Evolutionary conservation across 2,113 vertebrate species (phyloP).

Genomic region (Lucifuga dentata): DNA sequence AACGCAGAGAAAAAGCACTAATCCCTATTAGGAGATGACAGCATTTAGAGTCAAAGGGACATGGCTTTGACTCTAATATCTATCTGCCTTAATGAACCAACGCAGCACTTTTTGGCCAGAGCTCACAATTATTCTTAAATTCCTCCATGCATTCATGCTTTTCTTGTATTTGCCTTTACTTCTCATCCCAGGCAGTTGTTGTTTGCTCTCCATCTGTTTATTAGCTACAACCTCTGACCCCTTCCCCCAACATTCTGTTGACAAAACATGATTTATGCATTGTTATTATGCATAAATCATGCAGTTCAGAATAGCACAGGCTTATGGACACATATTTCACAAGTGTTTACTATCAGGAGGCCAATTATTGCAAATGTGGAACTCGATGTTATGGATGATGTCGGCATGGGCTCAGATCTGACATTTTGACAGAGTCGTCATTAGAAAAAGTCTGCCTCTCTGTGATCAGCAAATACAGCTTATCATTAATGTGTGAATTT

Average conservation of each 20-base stretch:
- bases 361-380: slow-evolving; percentile 41
- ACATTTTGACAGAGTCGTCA: slow-evolving; percentile 19
- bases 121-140: slow-evolving; percentile 44
- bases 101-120: slow-evolving; percentile 22
- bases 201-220: slow-evolving; percentile 25
- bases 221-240: slow-evolving; percentile 50
- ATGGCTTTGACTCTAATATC: slow-evolving; percentile 12
- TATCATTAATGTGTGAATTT: not conserved
- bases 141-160: not conserved
- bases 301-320: not conserved
- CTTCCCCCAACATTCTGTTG: not conserved
- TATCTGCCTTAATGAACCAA: slow-evolving; percentile 46
- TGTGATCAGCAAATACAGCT: slow-evolving; percentile 11
- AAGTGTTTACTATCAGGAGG: slow-evolving; percentile 42
- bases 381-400: slow-evolving; percentile 4
- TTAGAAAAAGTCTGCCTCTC: slow-evolving; percentile 3
- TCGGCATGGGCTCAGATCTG: slow-evolving; percentile 23
- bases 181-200: not conserved
- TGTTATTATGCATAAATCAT: too few relatives aligned
- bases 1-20: slow-evolving; percentile 18
- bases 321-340: slow-evolving; percentile 23
- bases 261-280: slow-evolving; percentile 58
- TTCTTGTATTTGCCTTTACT: slow-evolving; percentile 27
- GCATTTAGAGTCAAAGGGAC: slow-evolving; percentile 35
- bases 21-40: slow-evolving; percentile 41